phyloP scores from a whole-genome alignment of 2,888 invertebrate genomes.

The Arctia plantaginis region DNA sequence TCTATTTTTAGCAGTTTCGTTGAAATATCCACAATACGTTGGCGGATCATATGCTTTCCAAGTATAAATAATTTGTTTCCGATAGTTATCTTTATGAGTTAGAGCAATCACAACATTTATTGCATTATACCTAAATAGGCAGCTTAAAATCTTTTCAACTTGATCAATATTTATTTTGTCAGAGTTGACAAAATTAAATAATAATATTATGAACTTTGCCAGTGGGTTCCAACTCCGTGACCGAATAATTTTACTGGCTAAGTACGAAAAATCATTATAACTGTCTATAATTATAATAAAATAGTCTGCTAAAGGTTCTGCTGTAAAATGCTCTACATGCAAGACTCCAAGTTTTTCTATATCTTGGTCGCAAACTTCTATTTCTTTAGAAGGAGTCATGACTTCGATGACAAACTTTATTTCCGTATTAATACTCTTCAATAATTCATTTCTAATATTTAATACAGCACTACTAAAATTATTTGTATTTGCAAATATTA shows the following conservation, averaged over 20 bases:
- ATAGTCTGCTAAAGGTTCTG: conserved; percentile 65
- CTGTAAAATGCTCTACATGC: conserved; percentile 60
- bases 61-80: conserved; percentile 66
- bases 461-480: conserved; percentile 60
- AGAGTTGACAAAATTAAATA: conserved; percentile 56
- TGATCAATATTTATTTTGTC: conserved; percentile 48
- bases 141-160: conserved; percentile 68
- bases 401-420: conserved; percentile 62
- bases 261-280: conserved; percentile 63
- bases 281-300: conserved; percentile 69
- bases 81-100: conserved; percentile 61
- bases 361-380: conserved; percentile 57
- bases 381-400: conserved; percentile 56
- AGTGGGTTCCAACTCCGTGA: conserved; percentile 76
- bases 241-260: conserved; percentile 63
- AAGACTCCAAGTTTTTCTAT: conserved; percentile 47
- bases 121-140: conserved; percentile 71
- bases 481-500: conserved; percentile 65
- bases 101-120: conserved; percentile 67
- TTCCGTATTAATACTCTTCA: conserved; percentile 60
- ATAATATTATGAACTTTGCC: conserved; percentile 71
- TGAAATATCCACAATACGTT: conserved; percentile 71
- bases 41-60: conserved; percentile 79
- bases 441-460: conserved; percentile 60
- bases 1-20: conserved; percentile 70